Percentiles rank a stretch among this genome's conserved stretches.
Conservation (phyloP, 2,888 invertebrate genomes). For the Eupsilia transversa region DNA sequence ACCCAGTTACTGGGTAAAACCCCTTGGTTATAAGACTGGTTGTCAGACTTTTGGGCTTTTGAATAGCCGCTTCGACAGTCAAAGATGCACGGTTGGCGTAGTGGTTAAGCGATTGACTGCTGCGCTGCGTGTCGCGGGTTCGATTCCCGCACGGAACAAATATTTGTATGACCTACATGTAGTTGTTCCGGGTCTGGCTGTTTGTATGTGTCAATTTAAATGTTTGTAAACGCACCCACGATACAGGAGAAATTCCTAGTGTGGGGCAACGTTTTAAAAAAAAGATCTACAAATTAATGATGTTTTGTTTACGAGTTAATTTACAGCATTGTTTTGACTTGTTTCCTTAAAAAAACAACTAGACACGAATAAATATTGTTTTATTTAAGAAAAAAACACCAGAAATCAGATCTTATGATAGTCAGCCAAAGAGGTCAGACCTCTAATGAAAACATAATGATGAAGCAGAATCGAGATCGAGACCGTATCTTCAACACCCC, state of each 20-base stretch:
- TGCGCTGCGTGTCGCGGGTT: too few relatives aligned
- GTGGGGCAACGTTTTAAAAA: too few relatives aligned
- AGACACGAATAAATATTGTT: neutral
- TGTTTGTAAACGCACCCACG: too few relatives aligned
- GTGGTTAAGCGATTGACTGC: too few relatives aligned
- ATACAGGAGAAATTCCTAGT: too few relatives aligned
- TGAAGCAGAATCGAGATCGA: conserved; percentile 7
- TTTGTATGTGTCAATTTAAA: too few relatives aligned
- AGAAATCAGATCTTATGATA: conserved; percentile 5
- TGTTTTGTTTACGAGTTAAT: neutral
- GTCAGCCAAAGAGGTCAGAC: neutral
- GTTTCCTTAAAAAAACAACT: neutral
- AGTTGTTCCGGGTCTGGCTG: too few relatives aligned
- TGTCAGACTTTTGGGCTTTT: neutral
- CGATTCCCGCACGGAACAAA: too few relatives aligned
- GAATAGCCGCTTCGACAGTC: neutral
- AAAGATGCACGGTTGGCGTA: too few relatives aligned
- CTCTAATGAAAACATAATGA: conserved; percentile 21
- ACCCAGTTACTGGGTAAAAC: neutral
- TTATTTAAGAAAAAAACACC: neutral
- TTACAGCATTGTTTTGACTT: neutral
- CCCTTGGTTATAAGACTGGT: neutral
- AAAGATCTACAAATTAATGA: too few relatives aligned
- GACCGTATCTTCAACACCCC: neutral
- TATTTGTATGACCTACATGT: too few relatives aligned